Evolutionary conservation across 2,797 vertebrate species (phyloP), one percentile per base, ranked within the genome.

Genomic region (Choloepus didactylus): DNA sequence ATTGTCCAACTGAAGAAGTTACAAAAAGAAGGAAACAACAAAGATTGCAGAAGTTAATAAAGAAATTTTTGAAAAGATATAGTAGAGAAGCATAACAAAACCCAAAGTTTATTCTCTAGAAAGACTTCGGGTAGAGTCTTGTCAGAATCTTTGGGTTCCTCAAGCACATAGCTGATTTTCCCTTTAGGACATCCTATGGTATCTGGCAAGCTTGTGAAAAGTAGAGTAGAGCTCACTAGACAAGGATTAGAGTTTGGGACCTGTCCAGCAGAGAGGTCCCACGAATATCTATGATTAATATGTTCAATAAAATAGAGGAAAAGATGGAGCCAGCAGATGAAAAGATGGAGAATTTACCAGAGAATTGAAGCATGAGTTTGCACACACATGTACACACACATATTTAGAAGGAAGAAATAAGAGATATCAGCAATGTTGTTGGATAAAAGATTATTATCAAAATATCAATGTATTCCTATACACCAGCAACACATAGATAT

Each of bases 151-250:
- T 87, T 87, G 76, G 41, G 15, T 31, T 79, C 54, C 70, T 72
- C 23, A 69, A 90, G 27, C 9, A 44, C 21, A 87, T 41, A 89
- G 66, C 59, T 87, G 59, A 90, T 89, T 95, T 94, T 92, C 67
- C 73, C 66, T 60, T 90, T n/a, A 70, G 82, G 79, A 70, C 19
- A 87, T 77, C 84, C 94, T 72, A 80, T 70, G 35, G 25, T 79
- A 80, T 70, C 51, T 85, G 67, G 85, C 87, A 95, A 95, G 56
- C 29, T 21, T 81, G 31, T 85, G 73, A 91, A 94, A 95, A 64
- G 60, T 60, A 75, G 31, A n/a, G 19, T 70, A 93, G 93, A 94
- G 35, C 46, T 81, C 23, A 75, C 9, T 94, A 77, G 46, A 92
- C 51, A 62, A 90, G 94, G 51, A 90, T 84, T 77, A 54, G 31